Conservation (phyloP, 1,140 invertebrate species). For the Forficula auricularia region DNA sequence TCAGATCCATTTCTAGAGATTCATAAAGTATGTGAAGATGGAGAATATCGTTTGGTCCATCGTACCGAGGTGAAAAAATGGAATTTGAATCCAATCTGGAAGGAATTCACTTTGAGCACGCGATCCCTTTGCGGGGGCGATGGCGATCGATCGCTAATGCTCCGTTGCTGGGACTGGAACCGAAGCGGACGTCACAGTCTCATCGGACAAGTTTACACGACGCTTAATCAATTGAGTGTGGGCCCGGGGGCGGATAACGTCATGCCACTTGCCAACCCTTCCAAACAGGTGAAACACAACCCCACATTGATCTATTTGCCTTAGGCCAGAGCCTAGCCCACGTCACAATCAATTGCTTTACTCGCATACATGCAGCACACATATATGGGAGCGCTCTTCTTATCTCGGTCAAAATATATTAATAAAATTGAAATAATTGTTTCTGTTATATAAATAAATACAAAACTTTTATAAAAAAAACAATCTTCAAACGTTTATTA, state of each 20-base stretch:
- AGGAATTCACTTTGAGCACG: slow-evolving; percentile 33
- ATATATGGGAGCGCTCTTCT: too few relatives aligned
- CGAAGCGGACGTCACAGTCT: slow-evolving; percentile 16
- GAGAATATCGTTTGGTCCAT: slow-evolving; percentile 24
- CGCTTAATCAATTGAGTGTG: slow-evolving; percentile 14
- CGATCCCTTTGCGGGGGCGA: slow-evolving; percentile 40
- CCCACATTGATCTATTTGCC: too few relatives aligned
- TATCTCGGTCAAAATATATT: too few relatives aligned
- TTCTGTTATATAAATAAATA: too few relatives aligned
- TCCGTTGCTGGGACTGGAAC: slow-evolving; percentile 25
- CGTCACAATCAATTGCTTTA: too few relatives aligned
- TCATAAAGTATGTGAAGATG: slow-evolving; percentile 27
- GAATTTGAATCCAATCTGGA: slow-evolving; percentile 37
- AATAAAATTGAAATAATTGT: too few relatives aligned
- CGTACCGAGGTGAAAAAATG: slow-evolving; percentile 31
- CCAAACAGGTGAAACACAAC: slow-evolving; percentile 17
- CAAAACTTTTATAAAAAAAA: too few relatives aligned
- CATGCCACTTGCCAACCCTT: slow-evolving; percentile 14
- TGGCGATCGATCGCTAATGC: slow-evolving; percentile 29
- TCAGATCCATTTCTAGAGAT: slow-evolving; percentile 37
- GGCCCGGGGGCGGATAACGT: slow-evolving; percentile 12
- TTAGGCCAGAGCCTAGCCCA: too few relatives aligned
- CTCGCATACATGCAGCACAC: too few relatives aligned
- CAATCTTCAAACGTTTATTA: too few relatives aligned
- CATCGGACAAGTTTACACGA: slow-evolving; percentile 18